These are phyloP conservation scores for Tuta absoluta DNA, from an alignment of 2,888 invertebrate genomes.

Conservation along the genomic window DNA sequence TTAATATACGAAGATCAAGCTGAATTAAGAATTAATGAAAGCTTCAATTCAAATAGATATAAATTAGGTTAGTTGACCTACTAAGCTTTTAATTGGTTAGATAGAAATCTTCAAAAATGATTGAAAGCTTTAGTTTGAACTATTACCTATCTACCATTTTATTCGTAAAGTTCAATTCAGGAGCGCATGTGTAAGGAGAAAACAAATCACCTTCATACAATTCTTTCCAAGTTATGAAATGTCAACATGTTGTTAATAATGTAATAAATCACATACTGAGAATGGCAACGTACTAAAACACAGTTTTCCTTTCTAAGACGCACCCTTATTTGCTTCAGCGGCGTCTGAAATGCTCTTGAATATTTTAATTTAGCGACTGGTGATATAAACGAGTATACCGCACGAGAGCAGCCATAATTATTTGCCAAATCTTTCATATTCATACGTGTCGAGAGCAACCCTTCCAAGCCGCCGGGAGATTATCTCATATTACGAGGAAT, in stretches of 20 bases:
- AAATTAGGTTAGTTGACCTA: no score
- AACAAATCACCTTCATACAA: no score
- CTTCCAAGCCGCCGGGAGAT: not conserved
- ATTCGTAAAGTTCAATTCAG: no score
- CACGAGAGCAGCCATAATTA: constrained; percentile 42
- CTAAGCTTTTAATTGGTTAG: no score
- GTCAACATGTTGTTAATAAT: no score
- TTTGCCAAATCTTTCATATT: constrained; percentile 1
- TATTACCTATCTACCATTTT: no score
- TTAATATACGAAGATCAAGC: no score
- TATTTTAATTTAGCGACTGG: constrained; percentile 48
- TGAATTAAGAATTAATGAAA: no score
- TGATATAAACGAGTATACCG: constrained; percentile 21
- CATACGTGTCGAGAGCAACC: not conserved
- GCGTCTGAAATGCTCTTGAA: constrained; percentile 48
- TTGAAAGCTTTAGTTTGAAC: no score
- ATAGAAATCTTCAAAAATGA: not conserved
- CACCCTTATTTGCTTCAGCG: constrained; percentile 34
- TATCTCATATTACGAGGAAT: not conserved
- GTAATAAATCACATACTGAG: not conserved
- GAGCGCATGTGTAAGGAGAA: no score
- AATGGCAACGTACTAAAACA: not conserved
- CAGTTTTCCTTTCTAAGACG: constrained; percentile 26
- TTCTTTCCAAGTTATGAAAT: no score
- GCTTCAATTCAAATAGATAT: no score